phyloP scores from a whole-genome alignment of 2,113 vertebrate genomes.

The Urocynchramus pylzowi region DNA sequence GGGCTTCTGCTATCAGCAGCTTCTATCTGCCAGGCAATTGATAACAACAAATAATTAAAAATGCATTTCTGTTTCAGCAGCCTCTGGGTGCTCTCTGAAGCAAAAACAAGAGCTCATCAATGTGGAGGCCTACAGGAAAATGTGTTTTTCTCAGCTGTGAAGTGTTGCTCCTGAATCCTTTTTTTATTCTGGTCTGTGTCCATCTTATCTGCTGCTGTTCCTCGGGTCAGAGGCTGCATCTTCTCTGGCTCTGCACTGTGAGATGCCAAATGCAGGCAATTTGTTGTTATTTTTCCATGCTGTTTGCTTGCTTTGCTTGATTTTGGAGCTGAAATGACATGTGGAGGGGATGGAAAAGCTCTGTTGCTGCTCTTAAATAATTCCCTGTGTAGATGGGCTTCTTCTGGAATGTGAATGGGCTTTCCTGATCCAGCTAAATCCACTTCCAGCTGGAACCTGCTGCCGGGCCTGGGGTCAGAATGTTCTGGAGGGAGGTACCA shows the following conservation, averaged over 20 bases:
- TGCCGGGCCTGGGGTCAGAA: neutral
- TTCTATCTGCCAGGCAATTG: neutral
- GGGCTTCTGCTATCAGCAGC: neutral
- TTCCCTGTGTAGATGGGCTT: neutral
- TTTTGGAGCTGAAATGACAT: neutral
- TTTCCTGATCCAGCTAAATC: neutral
- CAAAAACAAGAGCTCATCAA: neutral
- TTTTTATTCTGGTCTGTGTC: neutral
- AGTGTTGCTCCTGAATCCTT: neutral
- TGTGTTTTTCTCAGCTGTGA: neutral
- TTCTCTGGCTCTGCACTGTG: neutral
- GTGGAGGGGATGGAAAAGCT: neutral
- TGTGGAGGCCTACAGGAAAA: neutral
- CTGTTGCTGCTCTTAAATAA: neutral
- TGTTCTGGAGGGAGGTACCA: neutral
- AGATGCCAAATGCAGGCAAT: neutral
- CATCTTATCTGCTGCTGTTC: neutral
- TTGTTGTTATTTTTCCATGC: conserved; percentile 11
- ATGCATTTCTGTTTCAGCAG: neutral
- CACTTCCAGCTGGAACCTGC: neutral
- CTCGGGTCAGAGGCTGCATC: neutral
- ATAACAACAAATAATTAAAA: conserved; percentile 15
- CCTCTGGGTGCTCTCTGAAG: neutral
- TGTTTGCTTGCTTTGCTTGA: neutral
- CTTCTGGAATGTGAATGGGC: neutral